phyloP scores from a whole-genome alignment of 2,113 vertebrate species.

The Eudyptes chrysolophus region DNA sequence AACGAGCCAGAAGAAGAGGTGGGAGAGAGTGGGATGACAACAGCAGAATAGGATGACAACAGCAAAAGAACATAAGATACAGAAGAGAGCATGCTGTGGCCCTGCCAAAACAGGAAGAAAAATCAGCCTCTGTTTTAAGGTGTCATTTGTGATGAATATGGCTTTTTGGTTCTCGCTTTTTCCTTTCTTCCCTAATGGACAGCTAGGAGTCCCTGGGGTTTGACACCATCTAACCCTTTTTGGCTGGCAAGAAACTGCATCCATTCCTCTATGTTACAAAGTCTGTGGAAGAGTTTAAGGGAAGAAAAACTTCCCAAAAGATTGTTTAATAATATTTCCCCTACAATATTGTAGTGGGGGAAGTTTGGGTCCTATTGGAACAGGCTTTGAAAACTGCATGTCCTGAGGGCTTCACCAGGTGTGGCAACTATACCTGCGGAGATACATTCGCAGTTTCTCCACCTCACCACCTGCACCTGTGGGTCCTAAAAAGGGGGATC shows the following conservation, averaged over 20 bases:
- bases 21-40: neutral
- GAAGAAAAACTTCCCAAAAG: neutral
- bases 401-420: neutral
- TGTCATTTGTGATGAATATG: neutral
- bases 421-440: neutral
- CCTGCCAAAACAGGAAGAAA: neutral
- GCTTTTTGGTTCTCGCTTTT: neutral
- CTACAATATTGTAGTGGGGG: neutral
- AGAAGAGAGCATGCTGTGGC: neutral
- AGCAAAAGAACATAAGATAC: neutral
- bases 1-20: neutral
- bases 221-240: neutral
- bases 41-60: neutral
- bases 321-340: neutral
- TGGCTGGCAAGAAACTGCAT: neutral
- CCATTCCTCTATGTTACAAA: neutral
- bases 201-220: neutral
- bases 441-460: neutral
- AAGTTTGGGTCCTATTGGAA: neutral
- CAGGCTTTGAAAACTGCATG: neutral
- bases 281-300: neutral
- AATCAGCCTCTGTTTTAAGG: neutral
- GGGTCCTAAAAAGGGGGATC: neutral
- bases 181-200: neutral
- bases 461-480: neutral